phyloP scores from a whole-genome alignment of 2,888 invertebrate species.

The Gari tellinella region DNA sequence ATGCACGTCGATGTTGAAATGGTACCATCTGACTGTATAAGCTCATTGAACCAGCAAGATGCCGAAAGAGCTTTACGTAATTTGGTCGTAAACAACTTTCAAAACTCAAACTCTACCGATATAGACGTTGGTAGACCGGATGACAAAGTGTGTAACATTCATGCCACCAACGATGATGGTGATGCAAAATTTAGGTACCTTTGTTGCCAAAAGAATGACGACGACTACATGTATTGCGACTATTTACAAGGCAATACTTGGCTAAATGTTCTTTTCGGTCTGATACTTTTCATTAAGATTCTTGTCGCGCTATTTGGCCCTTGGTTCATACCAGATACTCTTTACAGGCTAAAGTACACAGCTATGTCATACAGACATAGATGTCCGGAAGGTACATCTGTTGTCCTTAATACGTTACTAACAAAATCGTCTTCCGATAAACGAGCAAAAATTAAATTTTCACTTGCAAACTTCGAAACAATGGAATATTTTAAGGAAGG shows the following conservation, averaged over 20 bases:
- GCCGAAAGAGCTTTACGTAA: neutral
- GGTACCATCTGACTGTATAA: neutral
- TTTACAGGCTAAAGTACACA: conserved; percentile 23
- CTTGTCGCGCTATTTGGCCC: neutral
- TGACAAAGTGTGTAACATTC: conserved; percentile 7
- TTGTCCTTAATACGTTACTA: conserved; percentile 15
- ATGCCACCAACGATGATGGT: neutral
- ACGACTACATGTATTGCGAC: neutral
- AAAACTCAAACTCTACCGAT: neutral
- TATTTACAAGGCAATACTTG: neutral
- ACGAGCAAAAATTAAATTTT: conserved; percentile 18
- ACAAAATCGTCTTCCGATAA: conserved; percentile 35
- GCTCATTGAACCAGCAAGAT: neutral
- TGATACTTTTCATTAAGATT: neutral
- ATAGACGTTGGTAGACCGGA: neutral
- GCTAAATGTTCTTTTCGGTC: neutral
- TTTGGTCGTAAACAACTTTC: conserved; percentile 3
- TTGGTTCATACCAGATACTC: neutral
- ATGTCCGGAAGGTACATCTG: conserved; percentile 6
- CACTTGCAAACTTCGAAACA: conserved; percentile 30
- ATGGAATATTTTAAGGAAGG: conserved; percentile 46
- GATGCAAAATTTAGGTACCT: neutral
- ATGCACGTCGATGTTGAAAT: neutral
- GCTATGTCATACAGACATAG: conserved; percentile 14
- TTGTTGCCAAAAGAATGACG: neutral